A percentile compares a stretch with the other conserved stretches of the same genome.
These are phyloP conservation scores for Schizotus pectinicornis DNA, from an alignment of 2,888 invertebrate genomes.

Conservation along the genomic window DNA sequence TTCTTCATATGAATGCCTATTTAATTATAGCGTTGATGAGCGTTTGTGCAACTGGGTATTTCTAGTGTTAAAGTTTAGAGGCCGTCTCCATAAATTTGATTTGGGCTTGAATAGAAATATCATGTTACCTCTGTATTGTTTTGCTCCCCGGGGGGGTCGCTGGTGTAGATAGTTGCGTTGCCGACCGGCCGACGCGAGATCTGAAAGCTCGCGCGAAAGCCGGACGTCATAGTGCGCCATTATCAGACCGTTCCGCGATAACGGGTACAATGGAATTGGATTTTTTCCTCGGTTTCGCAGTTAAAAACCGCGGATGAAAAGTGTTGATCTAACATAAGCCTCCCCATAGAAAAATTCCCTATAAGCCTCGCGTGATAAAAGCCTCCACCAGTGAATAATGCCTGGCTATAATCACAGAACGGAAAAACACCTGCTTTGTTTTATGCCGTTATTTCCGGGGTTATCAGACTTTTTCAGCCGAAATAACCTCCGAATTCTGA, in stretches of 20 bases:
- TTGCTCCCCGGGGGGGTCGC: no score
- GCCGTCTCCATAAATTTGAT: no score
- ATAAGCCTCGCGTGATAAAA: constrained; percentile 18
- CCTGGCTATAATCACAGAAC: constrained; percentile 12
- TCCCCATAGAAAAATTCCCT: constrained; percentile 20
- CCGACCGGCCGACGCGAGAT: no score
- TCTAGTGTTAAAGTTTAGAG: no score
- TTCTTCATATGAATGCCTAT: no score
- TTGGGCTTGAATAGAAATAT: no score
- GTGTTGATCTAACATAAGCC: constrained; percentile 33
- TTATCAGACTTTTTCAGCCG: background rate
- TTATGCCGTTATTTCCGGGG: constrained; percentile 1
- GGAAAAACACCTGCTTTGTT: constrained; percentile 21
- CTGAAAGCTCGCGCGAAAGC: no score
- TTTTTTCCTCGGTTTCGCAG: constrained; percentile 11
- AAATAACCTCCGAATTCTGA: no score
- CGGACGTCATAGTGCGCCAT: constrained; percentile 8
- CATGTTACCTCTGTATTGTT: no score
- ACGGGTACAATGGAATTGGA: constrained; percentile 29
- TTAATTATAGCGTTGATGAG: no score
- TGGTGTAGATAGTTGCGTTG: no score
- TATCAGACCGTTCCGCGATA: constrained; percentile 29
- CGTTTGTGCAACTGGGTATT: no score
- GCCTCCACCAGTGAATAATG: constrained; percentile 19
- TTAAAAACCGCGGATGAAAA: constrained; percentile 16